Conservation (phyloP, 2,888 invertebrate genomes). For the Aleiodes leptofemur region DNA sequence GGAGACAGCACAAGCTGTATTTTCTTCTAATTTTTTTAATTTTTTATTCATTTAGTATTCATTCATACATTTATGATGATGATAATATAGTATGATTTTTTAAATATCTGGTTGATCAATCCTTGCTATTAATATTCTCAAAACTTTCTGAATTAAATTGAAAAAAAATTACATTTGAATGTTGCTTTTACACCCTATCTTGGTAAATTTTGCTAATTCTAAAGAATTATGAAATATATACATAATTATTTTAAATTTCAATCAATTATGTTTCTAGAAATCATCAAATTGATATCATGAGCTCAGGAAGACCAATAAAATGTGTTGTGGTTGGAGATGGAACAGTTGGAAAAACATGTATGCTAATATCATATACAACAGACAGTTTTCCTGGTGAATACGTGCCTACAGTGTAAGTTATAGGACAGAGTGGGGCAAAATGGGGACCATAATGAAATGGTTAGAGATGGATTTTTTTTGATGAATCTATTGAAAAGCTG, state of each 20-base stretch:
- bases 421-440: neutral
- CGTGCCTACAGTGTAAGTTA: constrained; percentile 94
- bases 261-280: neutral
- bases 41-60: neutral
- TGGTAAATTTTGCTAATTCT: too few relatives aligned
- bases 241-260: neutral
- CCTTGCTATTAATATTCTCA: too few relatives aligned
- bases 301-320: constrained; percentile 94
- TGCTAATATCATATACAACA: constrained; percentile 94
- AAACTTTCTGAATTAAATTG: too few relatives aligned
- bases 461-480: too few relatives aligned
- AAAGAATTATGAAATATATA: too few relatives aligned
- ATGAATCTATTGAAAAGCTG: too few relatives aligned
- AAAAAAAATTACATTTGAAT: too few relatives aligned
- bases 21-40: neutral
- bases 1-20: too few relatives aligned
- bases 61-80: neutral
- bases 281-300: constrained; percentile 78
- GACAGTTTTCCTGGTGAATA: constrained; percentile 96
- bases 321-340: constrained; percentile 96
- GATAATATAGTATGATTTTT: too few relatives aligned
- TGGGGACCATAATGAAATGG: too few relatives aligned
- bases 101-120: too few relatives aligned
- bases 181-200: neutral
- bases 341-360: constrained; percentile 95